Evolutionary conservation across 2,797 vertebrate species (phyloP), one percentile per base, ranked within the genome.

Genomic region (Hippocampus kuda): DNA sequence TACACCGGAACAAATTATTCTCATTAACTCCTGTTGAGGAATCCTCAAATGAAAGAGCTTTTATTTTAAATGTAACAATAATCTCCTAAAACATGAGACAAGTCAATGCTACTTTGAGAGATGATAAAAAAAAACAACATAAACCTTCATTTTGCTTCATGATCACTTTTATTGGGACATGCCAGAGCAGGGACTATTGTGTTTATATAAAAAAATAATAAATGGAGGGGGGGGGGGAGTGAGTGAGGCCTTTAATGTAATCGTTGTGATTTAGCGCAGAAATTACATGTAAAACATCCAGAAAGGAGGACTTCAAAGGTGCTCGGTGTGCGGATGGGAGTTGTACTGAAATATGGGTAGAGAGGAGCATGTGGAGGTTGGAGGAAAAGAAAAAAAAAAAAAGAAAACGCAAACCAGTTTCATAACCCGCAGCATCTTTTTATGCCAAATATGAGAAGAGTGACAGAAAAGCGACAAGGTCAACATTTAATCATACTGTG

Each of bases 161-260:
- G 77, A 10, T 67, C 5, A 12, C 1, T 72, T 89, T 88, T 86
- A 85, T 87, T 89, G 70, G 8, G 70, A 63, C 69, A 48, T 65
- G 63, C 24, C 62, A 63, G 20, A 64, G 24, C 6, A 46, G 63
- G 15, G 24, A 71, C 8, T 30, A 34, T 60, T 13, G 27, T 51
- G 74, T 71, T 84, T 78, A 30, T 46, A 38, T 8, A 38, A 8
- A 38, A 38, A 38, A 38, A 38, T 7, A 34, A 34, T 5, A 38
- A 38, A 8, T 38, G 34, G 34, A n/a, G 34, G 34, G 34, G 34
- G 6, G 0, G 0, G 4, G 20, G 8, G 83, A 84, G 72, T 26
- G 74, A 67, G 41, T 34, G n/a, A 73, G 24, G 24, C 59, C 5
- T 49, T 75, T 67, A 18, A 66, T 69, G 48, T 11, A 61, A 27